These are phyloP conservation scores for Andricus curvator DNA, from an alignment of 2,888 invertebrate species.

Conservation along the genomic window DNA sequence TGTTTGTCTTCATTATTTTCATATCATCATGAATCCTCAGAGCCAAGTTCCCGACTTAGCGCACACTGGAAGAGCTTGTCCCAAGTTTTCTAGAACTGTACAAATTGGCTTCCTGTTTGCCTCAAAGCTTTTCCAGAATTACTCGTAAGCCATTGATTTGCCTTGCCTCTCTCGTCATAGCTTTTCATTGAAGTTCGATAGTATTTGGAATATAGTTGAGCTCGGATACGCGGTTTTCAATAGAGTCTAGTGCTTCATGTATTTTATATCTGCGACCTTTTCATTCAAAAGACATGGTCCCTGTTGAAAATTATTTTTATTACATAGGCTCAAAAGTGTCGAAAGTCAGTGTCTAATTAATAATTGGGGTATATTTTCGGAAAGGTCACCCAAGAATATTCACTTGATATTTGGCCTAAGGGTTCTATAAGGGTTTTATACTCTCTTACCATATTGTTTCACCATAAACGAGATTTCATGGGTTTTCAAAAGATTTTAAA, in stretches of 20 bases:
- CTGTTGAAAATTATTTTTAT: neutral
- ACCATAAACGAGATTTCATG: too few relatives aligned
- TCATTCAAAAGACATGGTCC: neutral
- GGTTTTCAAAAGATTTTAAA: too few relatives aligned
- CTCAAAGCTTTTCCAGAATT: constrained; percentile 20
- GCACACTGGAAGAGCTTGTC: constrained; percentile 5
- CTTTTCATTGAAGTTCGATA: constrained; percentile 19
- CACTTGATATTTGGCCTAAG: too few relatives aligned
- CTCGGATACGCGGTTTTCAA: neutral
- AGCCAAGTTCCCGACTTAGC: constrained; percentile 50
- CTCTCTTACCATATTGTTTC: accelerated
- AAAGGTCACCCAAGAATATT: too few relatives aligned
- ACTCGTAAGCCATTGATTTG: constrained; percentile 9
- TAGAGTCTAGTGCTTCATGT: neutral
- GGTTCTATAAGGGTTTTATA: too few relatives aligned
- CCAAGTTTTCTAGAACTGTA: constrained; percentile 11
- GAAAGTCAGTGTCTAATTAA: neutral
- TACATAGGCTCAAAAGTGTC: neutral
- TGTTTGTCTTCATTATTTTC: constrained; percentile 57
- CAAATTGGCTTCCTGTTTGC: constrained; percentile 28
- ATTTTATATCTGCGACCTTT: neutral
- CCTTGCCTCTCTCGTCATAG: constrained; percentile 1
- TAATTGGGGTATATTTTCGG: too few relatives aligned
- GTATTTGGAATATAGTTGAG: neutral
- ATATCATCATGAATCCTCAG: constrained; percentile 53